Conservation (phyloP, 2,797 vertebrate species). For the Corythornis leucogaster region DNA sequence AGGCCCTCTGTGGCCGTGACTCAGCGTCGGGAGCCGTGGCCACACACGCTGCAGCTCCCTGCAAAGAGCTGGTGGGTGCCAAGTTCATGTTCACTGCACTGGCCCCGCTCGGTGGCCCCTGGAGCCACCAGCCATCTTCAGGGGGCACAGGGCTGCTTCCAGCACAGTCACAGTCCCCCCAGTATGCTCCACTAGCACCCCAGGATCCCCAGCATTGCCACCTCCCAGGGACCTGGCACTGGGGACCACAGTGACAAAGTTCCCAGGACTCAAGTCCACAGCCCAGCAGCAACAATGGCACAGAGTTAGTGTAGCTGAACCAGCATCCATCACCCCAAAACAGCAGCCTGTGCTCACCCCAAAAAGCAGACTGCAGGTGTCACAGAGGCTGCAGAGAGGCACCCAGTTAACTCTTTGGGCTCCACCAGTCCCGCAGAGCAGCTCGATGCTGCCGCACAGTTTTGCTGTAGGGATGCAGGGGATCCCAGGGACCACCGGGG, state of each 20-base stretch:
- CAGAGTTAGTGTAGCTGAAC: accelerated
- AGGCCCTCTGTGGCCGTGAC: accelerated
- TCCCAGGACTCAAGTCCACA: neutral
- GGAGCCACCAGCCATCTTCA: accelerated
- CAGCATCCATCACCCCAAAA: neutral
- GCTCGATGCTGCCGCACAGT: accelerated
- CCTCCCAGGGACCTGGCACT: accelerated
- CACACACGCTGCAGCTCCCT: neutral
- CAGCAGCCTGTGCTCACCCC: accelerated
- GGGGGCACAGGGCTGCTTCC: neutral
- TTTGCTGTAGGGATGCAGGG: neutral
- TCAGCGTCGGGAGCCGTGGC: neutral
- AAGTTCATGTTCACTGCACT: accelerated
- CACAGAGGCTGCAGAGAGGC: neutral
- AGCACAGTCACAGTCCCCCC: accelerated
- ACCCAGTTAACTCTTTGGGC: neutral
- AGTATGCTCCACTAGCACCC: neutral
- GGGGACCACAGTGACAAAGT: neutral
- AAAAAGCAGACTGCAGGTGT: accelerated
- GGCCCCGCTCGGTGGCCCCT: accelerated
- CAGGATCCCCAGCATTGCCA: accelerated
- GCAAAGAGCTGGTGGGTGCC: neutral
- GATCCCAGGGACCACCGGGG: neutral
- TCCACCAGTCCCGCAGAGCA: accelerated
- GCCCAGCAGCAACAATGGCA: accelerated